Percentiles rank a stretch among this genome's conserved stretches.
Evolutionary conservation across 92 coral and sea anemone species (phyloP).

Genomic region (Anthopleura xanthogrammica): DNA sequence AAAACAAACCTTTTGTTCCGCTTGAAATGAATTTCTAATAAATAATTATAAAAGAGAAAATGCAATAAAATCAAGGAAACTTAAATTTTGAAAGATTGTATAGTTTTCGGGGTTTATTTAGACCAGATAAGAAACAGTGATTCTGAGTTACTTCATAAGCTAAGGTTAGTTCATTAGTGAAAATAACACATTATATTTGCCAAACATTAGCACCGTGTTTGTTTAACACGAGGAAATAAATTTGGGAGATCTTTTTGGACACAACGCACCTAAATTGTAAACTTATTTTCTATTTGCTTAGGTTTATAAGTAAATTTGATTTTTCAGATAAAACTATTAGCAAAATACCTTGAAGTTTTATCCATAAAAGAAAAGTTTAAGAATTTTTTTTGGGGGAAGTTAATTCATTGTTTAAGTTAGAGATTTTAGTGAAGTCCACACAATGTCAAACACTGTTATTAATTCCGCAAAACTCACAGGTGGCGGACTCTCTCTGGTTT

Average conservation of each 20-base stretch:
- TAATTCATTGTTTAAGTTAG: neutral
- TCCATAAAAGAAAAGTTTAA: neutral
- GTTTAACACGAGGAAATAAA: constrained; percentile 1
- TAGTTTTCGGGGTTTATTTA: no score
- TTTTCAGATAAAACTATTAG: neutral
- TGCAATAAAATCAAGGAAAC: no score
- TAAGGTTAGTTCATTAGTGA: neutral
- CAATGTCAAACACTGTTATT: neutral
- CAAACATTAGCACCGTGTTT: neutral
- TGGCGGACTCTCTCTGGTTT: neutral
- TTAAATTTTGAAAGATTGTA: no score
- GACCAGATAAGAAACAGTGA: neutral
- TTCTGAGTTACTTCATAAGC: neutral
- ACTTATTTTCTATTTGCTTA: neutral
- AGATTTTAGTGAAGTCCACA: neutral
- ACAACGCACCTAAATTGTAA: neutral
- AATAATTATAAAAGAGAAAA: no score
- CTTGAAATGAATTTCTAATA: no score
- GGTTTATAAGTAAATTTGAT: neutral
- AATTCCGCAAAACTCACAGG: neutral
- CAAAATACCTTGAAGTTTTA: neutral
- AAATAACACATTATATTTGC: neutral
- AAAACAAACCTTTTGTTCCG: no score
- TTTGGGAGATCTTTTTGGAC: neutral
- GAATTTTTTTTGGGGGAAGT: neutral